Base-by-base conservation (phyloP, 2,113 vertebrate species). In the Macaca nemestrina region DNA sequence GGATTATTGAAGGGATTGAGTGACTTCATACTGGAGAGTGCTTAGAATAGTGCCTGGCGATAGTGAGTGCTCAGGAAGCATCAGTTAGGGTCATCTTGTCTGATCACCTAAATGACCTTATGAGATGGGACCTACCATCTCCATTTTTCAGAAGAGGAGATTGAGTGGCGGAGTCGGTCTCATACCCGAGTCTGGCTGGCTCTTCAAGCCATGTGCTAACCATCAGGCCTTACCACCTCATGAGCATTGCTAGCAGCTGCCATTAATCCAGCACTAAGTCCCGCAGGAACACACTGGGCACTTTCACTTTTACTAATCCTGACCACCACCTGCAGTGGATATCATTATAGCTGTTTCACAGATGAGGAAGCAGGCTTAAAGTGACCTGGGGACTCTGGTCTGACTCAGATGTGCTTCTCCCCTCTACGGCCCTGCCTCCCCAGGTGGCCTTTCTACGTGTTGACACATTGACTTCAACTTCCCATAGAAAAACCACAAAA, bases 401-500 rank as follows among this genome's bases (percentile, higher is more conserved):
- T 93, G 61, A 92, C 18, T 43, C 45, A 67, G 43, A 55, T 38
- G 35, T 84, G 27, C 6, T 10, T 43, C 38, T 67, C 27, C 35
- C 16, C 30, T 25, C 50, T 68, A 27, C 9, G 85, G 72, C 32
- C 32, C 52, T 93, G 32, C 5, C 14, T 52, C 30, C 30, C 18
- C 20, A 52, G 38, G 52, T 92, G 40, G 43, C 43, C n/a, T n/a
- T 80, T 70, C 27, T 30, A 82, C 79, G 4, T 12, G 40, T 61
- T 35, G 88, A 59, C 13, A 50, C 67, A 81, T 14, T 93, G 14
- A 97, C 20, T 85, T 95, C 32, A 91, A 68, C 35, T 93, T 94
- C 43, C 45, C 73, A 38, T 92, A 61, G 79, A 78, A 95, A 95
- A 95, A 82, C 81, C 43, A 90, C 75, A 20, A 88, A 88, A 93